These are phyloP conservation scores for Siniperca scherzeri DNA, from an alignment of 2,797 vertebrate genomes.

Conservation along the genomic window DNA sequence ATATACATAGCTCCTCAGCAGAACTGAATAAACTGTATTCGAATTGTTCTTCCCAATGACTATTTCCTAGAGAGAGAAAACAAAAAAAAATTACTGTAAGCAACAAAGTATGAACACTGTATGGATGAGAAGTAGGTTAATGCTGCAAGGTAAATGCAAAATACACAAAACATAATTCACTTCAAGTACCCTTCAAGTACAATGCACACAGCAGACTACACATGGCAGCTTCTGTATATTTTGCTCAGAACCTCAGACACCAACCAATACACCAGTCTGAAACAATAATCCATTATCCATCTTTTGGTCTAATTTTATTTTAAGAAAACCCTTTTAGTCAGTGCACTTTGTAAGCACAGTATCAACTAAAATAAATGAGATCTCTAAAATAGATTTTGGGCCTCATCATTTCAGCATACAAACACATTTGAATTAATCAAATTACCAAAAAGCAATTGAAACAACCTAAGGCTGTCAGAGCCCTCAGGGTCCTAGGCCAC, in stretches of 20 bases:
- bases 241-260: slow-evolving; percentile 6
- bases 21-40: neutral
- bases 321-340: neutral
- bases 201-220: too few species aligned
- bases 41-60: neutral
- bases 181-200: too few species aligned
- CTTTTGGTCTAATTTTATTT: neutral
- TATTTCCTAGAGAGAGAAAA: neutral
- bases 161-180: slow-evolving; percentile 7
- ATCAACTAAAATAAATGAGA: too few species aligned
- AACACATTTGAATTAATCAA: neutral
- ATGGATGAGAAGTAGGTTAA: slow-evolving; percentile 11
- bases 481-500: neutral
- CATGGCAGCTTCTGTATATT: too few species aligned
- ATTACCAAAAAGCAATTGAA: neutral
- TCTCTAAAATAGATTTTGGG: too few species aligned
- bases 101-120: neutral
- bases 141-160: neutral
- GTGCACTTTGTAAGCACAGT: neutral
- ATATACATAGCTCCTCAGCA: neutral
- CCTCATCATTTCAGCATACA: neutral
- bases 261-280: neutral
- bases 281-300: neutral
- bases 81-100: neutral
- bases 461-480: neutral